Conservation (phyloP, 2,888 invertebrate genomes). For the Anoncus sp. region DNA sequence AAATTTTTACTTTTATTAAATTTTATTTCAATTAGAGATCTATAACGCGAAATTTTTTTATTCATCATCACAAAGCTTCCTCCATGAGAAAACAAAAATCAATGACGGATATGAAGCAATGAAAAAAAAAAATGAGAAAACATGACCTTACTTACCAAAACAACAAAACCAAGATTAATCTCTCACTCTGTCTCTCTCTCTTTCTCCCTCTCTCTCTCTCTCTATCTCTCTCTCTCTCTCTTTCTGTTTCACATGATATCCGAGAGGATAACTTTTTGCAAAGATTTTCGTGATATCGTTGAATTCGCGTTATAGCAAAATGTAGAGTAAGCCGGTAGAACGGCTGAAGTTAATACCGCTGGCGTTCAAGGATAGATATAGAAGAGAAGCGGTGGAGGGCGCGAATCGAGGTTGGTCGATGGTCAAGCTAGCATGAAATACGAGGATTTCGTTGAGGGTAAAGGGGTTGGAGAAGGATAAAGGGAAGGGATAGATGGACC, state of each 20-base stretch:
- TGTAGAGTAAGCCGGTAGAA: constrained; percentile 39
- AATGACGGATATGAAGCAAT: not conserved
- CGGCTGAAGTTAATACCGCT: constrained; percentile 57
- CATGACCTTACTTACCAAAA: not conserved
- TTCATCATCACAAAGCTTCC: not conserved
- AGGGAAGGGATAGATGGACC: constrained; percentile 21
- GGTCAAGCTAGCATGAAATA: constrained; percentile 72
- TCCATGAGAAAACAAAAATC: not conserved
- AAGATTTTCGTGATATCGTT: constrained; percentile 25
- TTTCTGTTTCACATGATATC: not conserved
- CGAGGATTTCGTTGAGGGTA: constrained; percentile 59
- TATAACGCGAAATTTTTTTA: too few species aligned
- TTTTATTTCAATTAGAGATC: too few species aligned
- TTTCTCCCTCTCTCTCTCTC: too few species aligned
- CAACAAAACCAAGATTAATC: not conserved
- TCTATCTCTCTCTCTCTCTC: constrained; percentile 14
- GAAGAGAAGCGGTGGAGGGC: too few species aligned
- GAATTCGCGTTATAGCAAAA: constrained; percentile 14
- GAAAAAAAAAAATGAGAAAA: not conserved
- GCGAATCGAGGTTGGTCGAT: constrained; percentile 62
- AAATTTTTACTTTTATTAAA: too few species aligned
- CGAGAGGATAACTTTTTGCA: constrained; percentile 5
- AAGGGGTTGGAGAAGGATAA: constrained; percentile 50
- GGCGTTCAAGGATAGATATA: constrained; percentile 41
- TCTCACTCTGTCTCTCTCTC: too few species aligned